Base-by-base conservation (phyloP, 2,113 vertebrate species). In the Labrus mixtus region DNA sequence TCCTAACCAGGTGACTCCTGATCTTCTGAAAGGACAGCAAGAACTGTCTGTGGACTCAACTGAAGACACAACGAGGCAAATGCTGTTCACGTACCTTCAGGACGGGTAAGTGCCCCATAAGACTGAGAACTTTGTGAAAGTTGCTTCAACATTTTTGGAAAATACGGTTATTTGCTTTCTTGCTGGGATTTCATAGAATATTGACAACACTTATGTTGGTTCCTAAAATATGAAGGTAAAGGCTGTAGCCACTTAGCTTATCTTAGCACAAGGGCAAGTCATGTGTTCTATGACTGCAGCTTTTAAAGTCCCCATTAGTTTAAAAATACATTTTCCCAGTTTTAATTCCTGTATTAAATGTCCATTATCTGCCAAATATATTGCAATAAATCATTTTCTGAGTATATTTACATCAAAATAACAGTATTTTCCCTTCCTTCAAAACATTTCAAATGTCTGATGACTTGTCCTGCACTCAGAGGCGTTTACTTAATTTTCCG, bases 21-120 rank as follows among this genome's bases (percentile, higher is more conserved):
- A 99, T 93, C 95, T 99, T 81, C 91, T 99, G 84, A 97, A 96
- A 94, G 98, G 96, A 85, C 97, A 96, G 87, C 95, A 96, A 76
- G 95, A 96, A 76, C 89, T 97, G 78, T 93, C 94, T 53, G 95
- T 93, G 7, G 96, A 97, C 82, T 93, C 95, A 1, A 92, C 95
- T 10, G 97, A 98, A 90, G 96, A 97, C 83, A 95, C 95, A 0
- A 95, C 96, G 76, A 97, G 96, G 90, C 96, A 96, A 79, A 96
- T 97, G 48, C 95, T 99, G 74, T 97, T 96, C 86, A 95, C 95
- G 86, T 98, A 96, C 85, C 95, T 99, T 71, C 96, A 96, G 82
- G 96, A 97, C 79, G 97, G 98, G 98, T 98, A 57, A 93, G 97
- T 94, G 3, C 37, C 29, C 16, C 46, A 19, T 0, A 37, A 17